Base-by-base conservation (phyloP, 1,140 invertebrate species). In the Scaptomyza graminum region DNA sequence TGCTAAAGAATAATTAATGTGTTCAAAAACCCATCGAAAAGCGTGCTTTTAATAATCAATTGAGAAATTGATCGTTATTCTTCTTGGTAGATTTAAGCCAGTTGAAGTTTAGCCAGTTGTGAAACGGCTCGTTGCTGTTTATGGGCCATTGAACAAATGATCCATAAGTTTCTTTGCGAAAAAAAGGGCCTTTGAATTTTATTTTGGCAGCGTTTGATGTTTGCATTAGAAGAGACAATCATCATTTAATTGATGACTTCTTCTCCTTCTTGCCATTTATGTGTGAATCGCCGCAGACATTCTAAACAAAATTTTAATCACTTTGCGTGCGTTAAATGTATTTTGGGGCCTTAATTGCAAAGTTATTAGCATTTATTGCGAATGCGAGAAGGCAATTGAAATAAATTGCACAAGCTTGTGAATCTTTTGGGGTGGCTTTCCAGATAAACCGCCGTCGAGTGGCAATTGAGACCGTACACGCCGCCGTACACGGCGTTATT, bases 121-220 rank as follows among this genome's bases (percentile, higher is more conserved):
- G 28, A 31, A 34, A 34, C 31, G 31, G 6, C 5, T 83, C 72
- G 76, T 83, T 83, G 46, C 41, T 16, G 43, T 76, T 83, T 76
- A 84, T 69, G 55, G 55, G 59, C 76, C 64, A 83, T 84, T 79
- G 54, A 39, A 52, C 54, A 73, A 83, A 83, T 84, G 76, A 79
- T 73, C 60, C 64, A 51, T 65, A 28, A 39, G 46, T 41, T 72
- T 52, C 34, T 39, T 22, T 22, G 18, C 18, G 4, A 22, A 22
- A 22, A 18, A 7, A 9, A 22, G 31, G n/a, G n/a, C 28, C 54
- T 61, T 76, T 56, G 65, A 69, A 22, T 55, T 69, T 31, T 28
- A 43, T 39, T 25, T 50, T 50, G 37, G 54, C 54, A 52, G 18
- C 68, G 62, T 84, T 83, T 83, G 80, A 83, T 83, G 64, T 83